Percentiles rank a stretch among this genome's conserved stretches.
Conservation (phyloP, 2,113 vertebrate species). For the Kryptolebias marmoratus region DNA sequence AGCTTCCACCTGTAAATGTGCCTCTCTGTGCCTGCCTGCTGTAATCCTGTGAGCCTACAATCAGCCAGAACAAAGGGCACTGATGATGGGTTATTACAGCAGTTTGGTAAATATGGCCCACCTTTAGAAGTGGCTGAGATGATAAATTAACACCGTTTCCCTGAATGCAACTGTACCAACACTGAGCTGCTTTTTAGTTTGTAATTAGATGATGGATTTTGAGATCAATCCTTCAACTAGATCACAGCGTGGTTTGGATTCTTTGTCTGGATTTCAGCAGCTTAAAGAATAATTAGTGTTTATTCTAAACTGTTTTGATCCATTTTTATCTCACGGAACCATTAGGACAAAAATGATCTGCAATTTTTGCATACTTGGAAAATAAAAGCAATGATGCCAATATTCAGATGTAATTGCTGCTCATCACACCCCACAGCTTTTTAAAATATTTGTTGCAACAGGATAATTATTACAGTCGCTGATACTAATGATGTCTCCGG, state of each 20-base stretch:
- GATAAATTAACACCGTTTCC: slow-evolving; percentile 54
- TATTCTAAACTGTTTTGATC: slow-evolving; percentile 30
- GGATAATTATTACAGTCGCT: background rate
- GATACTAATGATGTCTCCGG: no score
- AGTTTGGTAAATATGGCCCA: slow-evolving; percentile 68
- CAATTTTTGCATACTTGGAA: slow-evolving; percentile 24
- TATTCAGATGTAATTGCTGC: slow-evolving; percentile 9
- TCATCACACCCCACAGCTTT: slow-evolving; percentile 14
- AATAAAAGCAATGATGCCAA: slow-evolving; percentile 19
- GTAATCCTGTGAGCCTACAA: slow-evolving; percentile 66
- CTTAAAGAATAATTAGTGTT: slow-evolving; percentile 55
- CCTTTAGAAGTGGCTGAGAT: slow-evolving; percentile 66
- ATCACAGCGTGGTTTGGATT: slow-evolving; percentile 28
- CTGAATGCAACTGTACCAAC: slow-evolving; percentile 60
- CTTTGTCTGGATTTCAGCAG: slow-evolving; percentile 42
- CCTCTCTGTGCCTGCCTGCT: slow-evolving; percentile 42
- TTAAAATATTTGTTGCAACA: slow-evolving; percentile 19
- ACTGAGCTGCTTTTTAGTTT: slow-evolving; percentile 65
- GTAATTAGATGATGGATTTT: slow-evolving; percentile 71
- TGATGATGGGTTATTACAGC: slow-evolving; percentile 69
- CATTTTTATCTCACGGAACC: slow-evolving; percentile 6
- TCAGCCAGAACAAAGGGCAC: slow-evolving; percentile 63
- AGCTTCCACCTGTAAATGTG: slow-evolving; percentile 66
- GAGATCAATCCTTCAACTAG: slow-evolving; percentile 52
- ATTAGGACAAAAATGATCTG: slow-evolving; percentile 36